These are phyloP conservation scores for Salvelinus namaycush DNA, from an alignment of 2,113 vertebrate species.

Conservation along the genomic window DNA sequence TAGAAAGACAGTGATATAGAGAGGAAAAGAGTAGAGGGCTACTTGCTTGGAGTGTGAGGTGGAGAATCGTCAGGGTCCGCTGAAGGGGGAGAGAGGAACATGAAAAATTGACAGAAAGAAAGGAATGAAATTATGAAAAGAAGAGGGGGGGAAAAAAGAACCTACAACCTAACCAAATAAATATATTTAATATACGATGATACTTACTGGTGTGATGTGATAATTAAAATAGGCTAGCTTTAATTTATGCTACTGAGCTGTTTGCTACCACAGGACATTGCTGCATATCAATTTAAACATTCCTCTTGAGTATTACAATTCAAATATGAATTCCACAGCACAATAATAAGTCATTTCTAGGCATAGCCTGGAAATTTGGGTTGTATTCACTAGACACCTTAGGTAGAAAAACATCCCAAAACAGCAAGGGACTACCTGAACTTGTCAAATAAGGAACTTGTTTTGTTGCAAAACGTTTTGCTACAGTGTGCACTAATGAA, in stretches of 20 bases:
- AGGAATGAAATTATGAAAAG: neutral
- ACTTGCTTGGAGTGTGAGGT: conserved; percentile 67
- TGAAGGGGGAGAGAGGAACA: conserved; percentile 39
- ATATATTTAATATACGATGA: no score
- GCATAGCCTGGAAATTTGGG: no score
- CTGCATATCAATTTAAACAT: no score
- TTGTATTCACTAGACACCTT: no score
- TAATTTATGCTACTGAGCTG: neutral
- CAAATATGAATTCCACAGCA: no score
- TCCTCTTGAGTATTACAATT: no score
- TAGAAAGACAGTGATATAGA: conserved; percentile 29
- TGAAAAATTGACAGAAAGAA: conserved; percentile 9
- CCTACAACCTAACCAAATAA: neutral
- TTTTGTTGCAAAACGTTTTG: neutral
- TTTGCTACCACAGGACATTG: neutral
- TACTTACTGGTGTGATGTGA: neutral
- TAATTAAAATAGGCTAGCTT: neutral
- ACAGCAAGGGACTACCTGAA: no score
- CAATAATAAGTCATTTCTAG: no score
- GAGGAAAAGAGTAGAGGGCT: conserved; percentile 26
- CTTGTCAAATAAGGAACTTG: no score
- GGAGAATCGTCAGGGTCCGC: conserved; percentile 66
- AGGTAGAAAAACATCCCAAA: no score
- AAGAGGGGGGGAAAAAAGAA: no score
- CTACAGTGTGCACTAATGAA: neutral